Evolutionary conservation across 2,888 invertebrate species (phyloP), one percentile per base, ranked within the genome.

Genomic region (Sarcophaga caerulescens): DNA sequence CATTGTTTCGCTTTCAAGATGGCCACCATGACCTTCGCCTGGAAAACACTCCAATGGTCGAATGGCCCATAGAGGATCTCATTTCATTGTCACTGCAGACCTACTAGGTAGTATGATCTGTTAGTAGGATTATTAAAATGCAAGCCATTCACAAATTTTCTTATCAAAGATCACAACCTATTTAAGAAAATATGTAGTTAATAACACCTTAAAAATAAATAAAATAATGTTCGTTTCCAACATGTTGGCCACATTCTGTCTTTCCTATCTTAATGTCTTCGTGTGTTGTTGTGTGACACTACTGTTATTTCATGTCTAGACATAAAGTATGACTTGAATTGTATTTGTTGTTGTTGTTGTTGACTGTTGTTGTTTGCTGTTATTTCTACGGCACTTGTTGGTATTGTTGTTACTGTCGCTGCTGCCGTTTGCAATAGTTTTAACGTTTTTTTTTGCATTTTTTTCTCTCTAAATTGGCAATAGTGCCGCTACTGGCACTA

Each of bases 271-370:
- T 79, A 25, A 62, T 79, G 57, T 57, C 52, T 60, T 44, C 52
- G 17, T 62, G 47, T 44, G 57, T 71, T 59, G 79, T 82, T 76
- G 63, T 59, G 25, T 74, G 52, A 57, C 77, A 73, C 84, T 82
- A 87, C 85, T 85, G 87, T 87, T 87, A 84, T 87, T 87, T 85
- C n/a, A 78, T 85, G 87, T 87, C 87, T 87, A 87, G 87, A 87
- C 87, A 78, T 84, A 23, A 80, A 68, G 81, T 81, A 86, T 81
- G 74, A 84, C 80, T 84, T 81, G 65, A 84, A 81, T 81, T 69
- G 60, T 35, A 63, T 77, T 81, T 73, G 52, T 76, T 45, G 19
- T 65, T 66, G 21, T 44, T 63, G 23, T 57, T 14, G 23, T 80
- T 57, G 60, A 35, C 35, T 35, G 35, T 35, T 35, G 35, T 35